Percentiles rank a stretch among this genome's conserved stretches.
These are phyloP conservation scores for Dendrocopos noguchii DNA, from an alignment of 2,113 vertebrate genomes.

Conservation along the genomic window DNA sequence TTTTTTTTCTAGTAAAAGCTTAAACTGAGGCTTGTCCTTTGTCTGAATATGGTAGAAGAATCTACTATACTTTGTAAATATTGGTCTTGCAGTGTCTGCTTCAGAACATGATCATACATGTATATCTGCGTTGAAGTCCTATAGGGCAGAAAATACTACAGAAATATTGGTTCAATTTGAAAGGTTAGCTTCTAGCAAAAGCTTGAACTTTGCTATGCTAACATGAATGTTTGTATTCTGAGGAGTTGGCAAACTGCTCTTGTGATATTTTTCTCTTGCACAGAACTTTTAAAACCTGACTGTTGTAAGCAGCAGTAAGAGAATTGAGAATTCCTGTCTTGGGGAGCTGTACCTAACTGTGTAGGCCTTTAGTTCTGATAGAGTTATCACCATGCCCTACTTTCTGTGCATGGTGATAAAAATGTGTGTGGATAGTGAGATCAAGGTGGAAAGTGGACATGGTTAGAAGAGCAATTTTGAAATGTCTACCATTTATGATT, in stretches of 20 bases:
- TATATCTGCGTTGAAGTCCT: background rate
- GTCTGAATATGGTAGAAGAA: background rate
- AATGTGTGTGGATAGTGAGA: background rate
- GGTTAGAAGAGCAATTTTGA: background rate
- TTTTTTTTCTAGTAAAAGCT: background rate
- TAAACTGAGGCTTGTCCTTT: background rate
- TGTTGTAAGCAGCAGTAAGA: background rate
- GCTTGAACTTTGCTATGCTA: background rate
- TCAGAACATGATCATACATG: background rate
- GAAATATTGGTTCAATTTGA: background rate
- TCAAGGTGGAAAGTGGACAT: background rate
- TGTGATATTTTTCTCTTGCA: background rate
- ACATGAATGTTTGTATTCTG: background rate
- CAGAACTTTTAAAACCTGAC: background rate
- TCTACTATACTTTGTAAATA: background rate
- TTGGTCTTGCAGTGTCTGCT: background rate
- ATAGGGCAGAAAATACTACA: background rate
- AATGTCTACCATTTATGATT: background rate
- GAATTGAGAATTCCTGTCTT: background rate
- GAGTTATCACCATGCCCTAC: background rate
- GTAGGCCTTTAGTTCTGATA: background rate
- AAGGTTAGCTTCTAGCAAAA: background rate
- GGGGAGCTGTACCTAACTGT: background rate
- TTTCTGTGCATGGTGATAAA: background rate
- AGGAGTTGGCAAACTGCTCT: background rate